Base-by-base conservation (phyloP, 2,113 vertebrate genomes). In the Setophaga kirtlandii region DNA sequence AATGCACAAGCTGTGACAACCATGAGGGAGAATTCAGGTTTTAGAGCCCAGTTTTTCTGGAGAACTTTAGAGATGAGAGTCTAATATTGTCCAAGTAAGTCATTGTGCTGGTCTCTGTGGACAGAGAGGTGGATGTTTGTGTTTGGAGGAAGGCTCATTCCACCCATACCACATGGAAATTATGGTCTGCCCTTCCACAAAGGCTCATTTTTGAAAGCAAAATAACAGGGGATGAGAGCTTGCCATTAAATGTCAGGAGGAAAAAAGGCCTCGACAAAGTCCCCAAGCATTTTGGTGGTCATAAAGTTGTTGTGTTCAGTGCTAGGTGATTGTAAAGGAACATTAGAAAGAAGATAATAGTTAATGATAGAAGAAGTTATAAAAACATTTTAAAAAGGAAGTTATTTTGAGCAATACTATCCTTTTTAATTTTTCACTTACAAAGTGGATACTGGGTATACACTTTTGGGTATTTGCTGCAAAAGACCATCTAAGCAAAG, bases 41-140 rank as follows among this genome's bases (percentile, higher is more conserved):
- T 69, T 60, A 22, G 10, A 60, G 18, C 5, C 7, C 15, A 31
- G 5, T 64, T 83, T 53, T 80, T 53, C 15, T 55, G 65, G 25
- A 81, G 35, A 86, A 47, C 30, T 11, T 55, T 28, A 25, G 20
- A 82, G 14, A 23, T 35, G 11, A 86, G 35, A 71, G 23, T 49
- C 39, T 41, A 69, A 18, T 41, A 9, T 74, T 78, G 83, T 67
- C 11, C 13, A 24, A 3, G 14, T 17, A 56, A 56, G 15, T 39
- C 5, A 25, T 44, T 70, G 16, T 0, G 0, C 14, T 84, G 21
- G 11, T 11, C 6, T 75, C 15, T 70, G 6, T 21, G 15, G 6
- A 80, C 7, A 33, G 16, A 56, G 23, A 46, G 2, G 8, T 28
- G 15, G 52, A 65, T 23, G 5, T 35, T 23, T 3, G 2, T 55